Conservation (phyloP, 1,140 invertebrate species). For the Cydia amplana region DNA sequence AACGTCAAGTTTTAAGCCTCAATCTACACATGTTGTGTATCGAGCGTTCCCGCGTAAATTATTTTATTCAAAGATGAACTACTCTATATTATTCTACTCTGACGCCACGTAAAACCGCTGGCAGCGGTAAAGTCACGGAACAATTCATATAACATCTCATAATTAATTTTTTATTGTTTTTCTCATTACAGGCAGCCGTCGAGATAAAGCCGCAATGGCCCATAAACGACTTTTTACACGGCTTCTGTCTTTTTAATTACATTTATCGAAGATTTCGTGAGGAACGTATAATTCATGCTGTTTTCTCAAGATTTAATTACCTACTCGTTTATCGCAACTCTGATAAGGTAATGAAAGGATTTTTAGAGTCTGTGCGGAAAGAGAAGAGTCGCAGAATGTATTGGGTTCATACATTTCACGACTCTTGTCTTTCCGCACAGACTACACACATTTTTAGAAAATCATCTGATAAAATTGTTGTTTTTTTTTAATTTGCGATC, state of each 20-base stretch:
- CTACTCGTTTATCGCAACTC: no score
- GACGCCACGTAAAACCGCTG: not conserved
- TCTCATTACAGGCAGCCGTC: slow-evolving; percentile 14
- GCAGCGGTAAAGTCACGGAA: not conserved
- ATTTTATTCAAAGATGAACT: not conserved
- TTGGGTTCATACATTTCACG: no score
- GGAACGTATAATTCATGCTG: not conserved
- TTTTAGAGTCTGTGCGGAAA: no score
- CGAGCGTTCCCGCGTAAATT: no score
- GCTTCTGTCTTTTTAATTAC: not conserved
- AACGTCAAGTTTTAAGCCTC: no score
- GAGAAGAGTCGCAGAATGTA: no score
- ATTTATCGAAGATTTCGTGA: slow-evolving; percentile 4
- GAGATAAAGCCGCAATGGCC: slow-evolving; percentile 22
- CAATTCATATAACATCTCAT: slow-evolving; percentile 6
- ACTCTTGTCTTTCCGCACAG: no score
- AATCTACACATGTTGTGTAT: no score
- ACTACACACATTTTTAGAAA: no score
- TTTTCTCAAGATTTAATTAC: not conserved
- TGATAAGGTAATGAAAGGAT: no score
- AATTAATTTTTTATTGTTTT: slow-evolving; percentile 23
- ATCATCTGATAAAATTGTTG: no score
- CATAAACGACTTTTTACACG: slow-evolving; percentile 13
- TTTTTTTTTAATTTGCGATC: no score
- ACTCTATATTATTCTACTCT: not conserved